Evolutionary conservation across 1,140 invertebrate species (phyloP).

Genomic region (Drosophila serrata): DNA sequence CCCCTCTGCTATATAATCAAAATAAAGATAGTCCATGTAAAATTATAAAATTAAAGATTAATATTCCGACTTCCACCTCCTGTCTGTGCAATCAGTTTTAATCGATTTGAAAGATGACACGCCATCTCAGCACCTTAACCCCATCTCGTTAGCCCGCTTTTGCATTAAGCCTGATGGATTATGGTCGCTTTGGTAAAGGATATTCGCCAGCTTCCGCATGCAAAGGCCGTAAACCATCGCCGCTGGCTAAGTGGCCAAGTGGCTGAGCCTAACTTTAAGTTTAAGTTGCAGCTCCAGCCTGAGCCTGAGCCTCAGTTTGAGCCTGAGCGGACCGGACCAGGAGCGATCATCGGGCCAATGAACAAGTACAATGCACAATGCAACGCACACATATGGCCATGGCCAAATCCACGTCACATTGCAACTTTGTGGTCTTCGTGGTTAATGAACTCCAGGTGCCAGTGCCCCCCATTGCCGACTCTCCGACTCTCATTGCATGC

Average conservation of each 20-base stretch:
- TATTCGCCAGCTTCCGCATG: constrained; percentile 73
- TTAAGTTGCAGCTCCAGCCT: neutral
- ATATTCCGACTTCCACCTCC: neutral
- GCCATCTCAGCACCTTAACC: constrained; percentile 22
- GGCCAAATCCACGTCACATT: constrained; percentile 37
- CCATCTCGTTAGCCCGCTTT: constrained; percentile 17
- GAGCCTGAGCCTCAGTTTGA: neutral
- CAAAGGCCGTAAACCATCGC: constrained; percentile 64
- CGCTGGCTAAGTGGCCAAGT: constrained; percentile 33
- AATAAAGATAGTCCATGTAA: neutral
- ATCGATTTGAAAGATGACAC: constrained; percentile 20
- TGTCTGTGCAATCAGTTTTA: constrained; percentile 13
- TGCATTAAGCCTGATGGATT: constrained; percentile 48
- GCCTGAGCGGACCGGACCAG: constrained; percentile 31
- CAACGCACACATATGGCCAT: constrained; percentile 54
- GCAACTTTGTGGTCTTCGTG: constrained; percentile 33
- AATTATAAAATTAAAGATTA: neutral
- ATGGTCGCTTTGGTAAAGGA: constrained; percentile 53
- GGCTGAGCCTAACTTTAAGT: constrained; percentile 1
- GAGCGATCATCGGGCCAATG: constrained; percentile 38
- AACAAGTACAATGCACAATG: constrained; percentile 43
- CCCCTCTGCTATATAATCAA: neutral
- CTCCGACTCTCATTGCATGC: constrained; percentile 48
- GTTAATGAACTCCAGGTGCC: constrained; percentile 69
- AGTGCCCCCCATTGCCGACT: constrained; percentile 33